A percentile compares a stretch with the other conserved stretches of the same genome.
Evolutionary conservation across 2,797 vertebrate genomes (phyloP).

Genomic region (Crenichthys baileyi): DNA sequence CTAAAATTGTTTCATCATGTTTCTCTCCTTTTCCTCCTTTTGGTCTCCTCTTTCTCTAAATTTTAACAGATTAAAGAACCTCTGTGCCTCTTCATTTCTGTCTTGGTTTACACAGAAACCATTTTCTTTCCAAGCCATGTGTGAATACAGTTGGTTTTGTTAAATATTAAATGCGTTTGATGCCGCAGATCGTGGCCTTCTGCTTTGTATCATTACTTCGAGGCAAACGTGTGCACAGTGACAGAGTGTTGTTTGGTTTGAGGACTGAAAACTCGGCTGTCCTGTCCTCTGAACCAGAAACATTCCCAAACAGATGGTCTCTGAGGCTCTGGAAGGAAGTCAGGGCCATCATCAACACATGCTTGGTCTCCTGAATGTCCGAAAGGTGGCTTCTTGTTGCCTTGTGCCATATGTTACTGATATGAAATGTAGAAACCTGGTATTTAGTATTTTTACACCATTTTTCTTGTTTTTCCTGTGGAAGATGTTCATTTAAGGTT

Average conservation of each 20-base stretch:
- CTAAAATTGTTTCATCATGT: slow-evolving; percentile 15
- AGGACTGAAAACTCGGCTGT: slow-evolving; percentile 8
- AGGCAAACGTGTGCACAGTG: background rate
- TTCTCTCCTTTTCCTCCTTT: background rate
- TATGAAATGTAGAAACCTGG: slow-evolving; percentile 9
- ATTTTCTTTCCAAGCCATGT: slow-evolving; percentile 9
- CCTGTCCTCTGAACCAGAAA: background rate
- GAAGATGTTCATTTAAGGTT: background rate
- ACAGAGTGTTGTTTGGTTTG: slow-evolving; percentile 6
- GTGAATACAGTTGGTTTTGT: slow-evolving; percentile 16
- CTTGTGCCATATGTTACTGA: slow-evolving; percentile 60
- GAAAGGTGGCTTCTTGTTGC: slow-evolving; percentile 51
- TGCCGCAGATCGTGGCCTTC: slow-evolving; percentile 6
- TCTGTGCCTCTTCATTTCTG: slow-evolving; percentile 15
- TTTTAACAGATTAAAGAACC: slow-evolving; percentile 20
- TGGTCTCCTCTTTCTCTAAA: background rate
- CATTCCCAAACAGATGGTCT: slow-evolving; percentile 60
- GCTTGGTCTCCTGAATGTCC: slow-evolving; percentile 26
- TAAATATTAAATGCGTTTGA: slow-evolving; percentile 47
- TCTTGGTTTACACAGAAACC: background rate
- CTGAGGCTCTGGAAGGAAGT: slow-evolving; percentile 49
- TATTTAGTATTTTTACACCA: background rate
- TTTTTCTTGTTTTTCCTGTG: background rate
- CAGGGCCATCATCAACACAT: slow-evolving; percentile 16
- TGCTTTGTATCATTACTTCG: background rate